These are phyloP conservation scores for Pollimyrus isidori DNA, from an alignment of 2,113 vertebrate species.

Conservation along the genomic window DNA sequence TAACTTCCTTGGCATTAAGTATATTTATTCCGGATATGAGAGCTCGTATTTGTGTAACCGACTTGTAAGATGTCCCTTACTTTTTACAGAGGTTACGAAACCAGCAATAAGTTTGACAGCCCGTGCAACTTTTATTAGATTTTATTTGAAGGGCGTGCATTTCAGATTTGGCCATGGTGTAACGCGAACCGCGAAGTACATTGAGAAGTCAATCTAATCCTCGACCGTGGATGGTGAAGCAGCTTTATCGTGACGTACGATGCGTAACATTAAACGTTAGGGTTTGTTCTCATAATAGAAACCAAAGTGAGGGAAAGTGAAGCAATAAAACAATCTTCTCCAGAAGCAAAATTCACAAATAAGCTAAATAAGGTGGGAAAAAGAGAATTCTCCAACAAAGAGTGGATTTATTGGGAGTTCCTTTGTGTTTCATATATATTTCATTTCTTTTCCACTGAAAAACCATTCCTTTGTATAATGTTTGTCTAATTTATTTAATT, in stretches of 20 bases:
- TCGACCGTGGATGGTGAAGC: not conserved
- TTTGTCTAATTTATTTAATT: not conserved
- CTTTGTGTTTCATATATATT: too few species aligned
- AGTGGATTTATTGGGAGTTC: slow-evolving; percentile 3
- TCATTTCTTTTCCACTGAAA: not conserved
- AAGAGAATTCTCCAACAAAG: not conserved
- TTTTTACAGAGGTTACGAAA: slow-evolving; percentile 9
- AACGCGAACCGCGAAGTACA: not conserved
- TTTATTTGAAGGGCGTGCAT: slow-evolving; percentile 9
- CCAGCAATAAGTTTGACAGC: slow-evolving; percentile 14
- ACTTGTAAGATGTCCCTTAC: not conserved
- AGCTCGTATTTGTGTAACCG: not conserved
- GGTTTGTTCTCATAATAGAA: slow-evolving; percentile 21
- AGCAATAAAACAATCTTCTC: slow-evolving; percentile 23
- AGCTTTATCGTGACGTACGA: not conserved
- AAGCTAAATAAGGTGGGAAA: slow-evolving; percentile 12
- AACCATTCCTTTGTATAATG: not conserved
- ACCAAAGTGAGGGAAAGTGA: slow-evolving; percentile 15
- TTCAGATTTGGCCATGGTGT: not conserved
- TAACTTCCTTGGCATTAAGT: not conserved
- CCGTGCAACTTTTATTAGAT: slow-evolving; percentile 9
- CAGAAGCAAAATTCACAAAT: slow-evolving; percentile 18
- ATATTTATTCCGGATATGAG: not conserved
- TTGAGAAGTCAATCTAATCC: not conserved
- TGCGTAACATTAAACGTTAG: slow-evolving; percentile 4